phyloP scores from a whole-genome alignment of 2,888 invertebrate genomes.

The Andricus quercusramuli region DNA sequence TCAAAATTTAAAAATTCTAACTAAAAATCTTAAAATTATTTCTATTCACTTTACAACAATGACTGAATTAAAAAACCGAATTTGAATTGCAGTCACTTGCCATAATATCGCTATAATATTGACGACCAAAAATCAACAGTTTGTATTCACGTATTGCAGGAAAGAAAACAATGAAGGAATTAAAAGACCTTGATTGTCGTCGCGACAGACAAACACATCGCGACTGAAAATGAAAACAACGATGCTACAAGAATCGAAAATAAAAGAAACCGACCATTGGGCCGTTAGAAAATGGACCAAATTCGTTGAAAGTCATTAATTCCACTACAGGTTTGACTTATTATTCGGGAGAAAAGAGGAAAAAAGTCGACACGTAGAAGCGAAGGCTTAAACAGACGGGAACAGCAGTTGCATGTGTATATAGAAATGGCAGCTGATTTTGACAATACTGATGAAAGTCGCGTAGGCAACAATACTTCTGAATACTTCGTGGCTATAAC shows the following conservation, averaged over 20 bases:
- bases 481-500: conserved; percentile 42
- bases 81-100: not conserved
- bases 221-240: conserved; percentile 14
- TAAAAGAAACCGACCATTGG: conserved; percentile 20
- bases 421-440: conserved; percentile 77
- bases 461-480: not conserved
- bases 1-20: not conserved
- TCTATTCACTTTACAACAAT: not conserved
- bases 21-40: not conserved
- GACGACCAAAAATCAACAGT: conserved; percentile 3
- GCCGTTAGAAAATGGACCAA: conserved; percentile 4
- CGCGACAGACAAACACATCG: not conserved
- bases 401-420: conserved; percentile 22
- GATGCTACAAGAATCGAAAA: conserved; percentile 39
- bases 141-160: not conserved
- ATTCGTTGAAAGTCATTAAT: not conserved
- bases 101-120: not conserved
- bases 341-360: not conserved
- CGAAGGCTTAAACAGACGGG: not conserved
- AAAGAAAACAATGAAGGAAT: conserved; percentile 12
- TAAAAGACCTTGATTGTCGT: not conserved
- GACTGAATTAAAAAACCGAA: not conserved
- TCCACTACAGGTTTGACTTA: not conserved
- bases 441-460: conserved; percentile 51
- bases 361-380: not conserved